These are phyloP conservation scores for Nannoperca australis DNA, from an alignment of 2,797 vertebrate species.

Conservation along the genomic window DNA sequence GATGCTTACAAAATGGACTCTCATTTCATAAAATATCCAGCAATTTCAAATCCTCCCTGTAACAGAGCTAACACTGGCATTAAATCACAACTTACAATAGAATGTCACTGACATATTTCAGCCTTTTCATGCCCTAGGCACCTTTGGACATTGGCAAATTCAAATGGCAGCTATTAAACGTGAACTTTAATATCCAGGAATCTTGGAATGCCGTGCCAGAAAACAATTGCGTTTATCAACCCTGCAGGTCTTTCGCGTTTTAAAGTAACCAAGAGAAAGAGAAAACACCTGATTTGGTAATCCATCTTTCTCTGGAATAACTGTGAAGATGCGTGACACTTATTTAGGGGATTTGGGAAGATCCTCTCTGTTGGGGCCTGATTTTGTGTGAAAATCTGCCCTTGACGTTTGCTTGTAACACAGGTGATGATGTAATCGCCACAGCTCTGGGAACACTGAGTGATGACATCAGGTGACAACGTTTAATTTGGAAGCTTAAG, in stretches of 20 bases:
- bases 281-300: neutral
- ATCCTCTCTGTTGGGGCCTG: neutral
- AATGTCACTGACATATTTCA: slow-evolving; percentile 20
- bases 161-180: neutral
- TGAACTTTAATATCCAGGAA: neutral
- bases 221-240: neutral
- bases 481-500: slow-evolving; percentile 60
- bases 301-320: neutral
- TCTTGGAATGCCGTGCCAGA: slow-evolving; percentile 19
- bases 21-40: slow-evolving; percentile 23
- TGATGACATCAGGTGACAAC: slow-evolving; percentile 42
- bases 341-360: neutral
- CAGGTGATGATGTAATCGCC: slow-evolving; percentile 37
- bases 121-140: neutral
- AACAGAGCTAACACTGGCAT: neutral
- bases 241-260: neutral
- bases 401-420: slow-evolving; percentile 16
- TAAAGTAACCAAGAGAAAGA: neutral
- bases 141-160: neutral
- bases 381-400: neutral
- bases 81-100: slow-evolving; percentile 20
- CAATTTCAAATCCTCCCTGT: slow-evolving; percentile 11
- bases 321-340: neutral
- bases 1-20: slow-evolving; percentile 9
- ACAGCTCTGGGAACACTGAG: slow-evolving; percentile 24